Evolutionary conservation across 2,797 vertebrate genomes (phyloP), one percentile per base, ranked within the genome.

Genomic region (Myiotriccus ornatus): DNA sequence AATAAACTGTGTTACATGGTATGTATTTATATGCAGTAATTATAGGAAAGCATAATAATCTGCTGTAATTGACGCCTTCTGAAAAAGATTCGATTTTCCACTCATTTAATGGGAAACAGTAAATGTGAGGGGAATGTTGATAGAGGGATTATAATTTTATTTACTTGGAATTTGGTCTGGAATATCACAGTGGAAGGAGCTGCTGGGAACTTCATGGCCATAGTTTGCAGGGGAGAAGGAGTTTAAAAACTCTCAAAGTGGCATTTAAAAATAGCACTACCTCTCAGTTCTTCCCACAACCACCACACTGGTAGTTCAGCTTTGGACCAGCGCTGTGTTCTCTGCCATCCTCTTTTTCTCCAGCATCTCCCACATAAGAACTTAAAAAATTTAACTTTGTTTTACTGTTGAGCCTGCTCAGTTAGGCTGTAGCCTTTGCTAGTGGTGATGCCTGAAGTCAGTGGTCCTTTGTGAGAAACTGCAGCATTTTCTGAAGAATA

Each of bases 1-100:
- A 91, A 77, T 95, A 88, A 94, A 88, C 89, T 81, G 44, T 84
- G 60, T 84, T 95, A 44, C 59, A 47, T 62, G 32, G 49, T 23
- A 17, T 47, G 60, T 93, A 89, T 95, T 95, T 95, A 62, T 89
- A 56, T 77, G 68, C 85, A 59, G 41, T 91, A 95, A 96, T 96
- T 96, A 94, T 77, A 92, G 84, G 89, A 78, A 84, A 76, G 60
- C 78, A 50, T 93, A 78, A 90, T 91, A 77, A 95, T 91, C 63
- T 78, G 67, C 67, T 84, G 64, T 95, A 96, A 96, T 94, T 95
- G 86, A 56, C 93, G 67, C 68, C 60, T 86, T 91, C 73, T 86
- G 79, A 70, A 95, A 91, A 53, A 69, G 87, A 93, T 74, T 95
- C 37, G 41, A 13, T 84, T 91, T 94, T 83, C 67, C 46, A 71